phyloP scores from a whole-genome alignment of 2,797 vertebrate genomes.

The Mallotus villosus region DNA sequence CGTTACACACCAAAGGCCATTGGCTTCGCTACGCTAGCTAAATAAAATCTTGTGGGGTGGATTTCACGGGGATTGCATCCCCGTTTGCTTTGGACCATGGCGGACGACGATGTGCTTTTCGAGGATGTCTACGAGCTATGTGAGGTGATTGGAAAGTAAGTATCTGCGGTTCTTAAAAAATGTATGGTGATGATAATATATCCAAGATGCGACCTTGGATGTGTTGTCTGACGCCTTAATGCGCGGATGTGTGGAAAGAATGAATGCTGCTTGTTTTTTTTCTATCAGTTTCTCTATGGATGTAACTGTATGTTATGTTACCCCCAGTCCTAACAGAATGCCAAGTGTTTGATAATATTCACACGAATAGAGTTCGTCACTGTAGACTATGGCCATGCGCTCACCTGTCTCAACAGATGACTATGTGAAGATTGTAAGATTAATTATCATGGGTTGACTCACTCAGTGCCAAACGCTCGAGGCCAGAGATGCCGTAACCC shows the following conservation, averaged over 20 bases:
- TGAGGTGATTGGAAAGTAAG: conserved; percentile 99
- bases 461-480: background rate
- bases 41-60: conserved; percentile 48
- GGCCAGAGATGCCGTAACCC: no score
- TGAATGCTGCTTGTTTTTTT: background rate
- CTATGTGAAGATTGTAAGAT: background rate
- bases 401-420: background rate
- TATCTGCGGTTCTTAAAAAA: conserved; percentile 45
- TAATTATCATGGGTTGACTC: background rate
- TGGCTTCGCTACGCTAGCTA: conserved; percentile 11
- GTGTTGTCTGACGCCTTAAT: background rate
- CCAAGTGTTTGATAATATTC: background rate
- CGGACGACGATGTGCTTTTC: conserved; percentile 99
- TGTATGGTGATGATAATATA: background rate
- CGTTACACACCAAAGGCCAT: conserved; percentile 8
- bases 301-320: background rate
- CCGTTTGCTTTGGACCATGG: conserved; percentile 85
- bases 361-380: background rate
- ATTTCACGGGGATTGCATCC: conserved; percentile 67
- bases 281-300: no score
- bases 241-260: background rate
- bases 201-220: background rate
- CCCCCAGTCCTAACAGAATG: background rate
- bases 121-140: conserved; percentile 99
- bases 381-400: background rate